Conservation (phyloP, 2,797 vertebrate genomes). For the Stomatorhinus walkeri region DNA sequence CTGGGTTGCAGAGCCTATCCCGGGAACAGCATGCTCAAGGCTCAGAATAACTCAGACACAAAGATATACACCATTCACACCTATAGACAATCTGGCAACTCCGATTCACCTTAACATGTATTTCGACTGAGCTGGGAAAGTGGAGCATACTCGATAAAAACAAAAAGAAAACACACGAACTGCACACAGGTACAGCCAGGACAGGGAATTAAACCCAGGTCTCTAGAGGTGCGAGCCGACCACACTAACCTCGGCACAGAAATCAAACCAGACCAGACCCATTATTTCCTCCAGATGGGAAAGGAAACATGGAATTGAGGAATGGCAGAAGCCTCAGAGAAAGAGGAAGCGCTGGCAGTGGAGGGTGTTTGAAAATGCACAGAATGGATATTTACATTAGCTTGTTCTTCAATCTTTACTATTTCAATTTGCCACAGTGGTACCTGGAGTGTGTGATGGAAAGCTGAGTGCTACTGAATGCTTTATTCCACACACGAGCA, state of each 20-base stretch:
- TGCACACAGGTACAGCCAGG: neutral
- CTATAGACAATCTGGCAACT: neutral
- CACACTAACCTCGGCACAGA: neutral
- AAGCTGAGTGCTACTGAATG: neutral
- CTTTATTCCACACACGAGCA: neutral
- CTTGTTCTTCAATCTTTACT: neutral
- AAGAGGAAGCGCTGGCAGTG: neutral
- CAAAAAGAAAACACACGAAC: neutral
- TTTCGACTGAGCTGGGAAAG: neutral
- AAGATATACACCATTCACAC: neutral
- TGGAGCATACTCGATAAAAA: neutral
- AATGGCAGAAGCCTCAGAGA: neutral
- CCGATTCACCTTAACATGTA: neutral
- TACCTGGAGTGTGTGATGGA: neutral
- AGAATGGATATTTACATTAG: conserved; percentile 5
- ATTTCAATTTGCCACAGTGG: neutral
- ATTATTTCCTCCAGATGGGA: neutral
- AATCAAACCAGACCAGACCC: neutral
- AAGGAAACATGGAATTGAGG: neutral
- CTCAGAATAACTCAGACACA: neutral
- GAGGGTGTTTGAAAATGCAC: neutral
- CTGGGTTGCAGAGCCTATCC: neutral
- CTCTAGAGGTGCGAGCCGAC: neutral
- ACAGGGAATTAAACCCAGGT: neutral
- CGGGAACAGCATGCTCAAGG: neutral